These are phyloP conservation scores for Chitala chitala DNA, from an alignment of 2,113 vertebrate genomes.

Conservation along the genomic window DNA sequence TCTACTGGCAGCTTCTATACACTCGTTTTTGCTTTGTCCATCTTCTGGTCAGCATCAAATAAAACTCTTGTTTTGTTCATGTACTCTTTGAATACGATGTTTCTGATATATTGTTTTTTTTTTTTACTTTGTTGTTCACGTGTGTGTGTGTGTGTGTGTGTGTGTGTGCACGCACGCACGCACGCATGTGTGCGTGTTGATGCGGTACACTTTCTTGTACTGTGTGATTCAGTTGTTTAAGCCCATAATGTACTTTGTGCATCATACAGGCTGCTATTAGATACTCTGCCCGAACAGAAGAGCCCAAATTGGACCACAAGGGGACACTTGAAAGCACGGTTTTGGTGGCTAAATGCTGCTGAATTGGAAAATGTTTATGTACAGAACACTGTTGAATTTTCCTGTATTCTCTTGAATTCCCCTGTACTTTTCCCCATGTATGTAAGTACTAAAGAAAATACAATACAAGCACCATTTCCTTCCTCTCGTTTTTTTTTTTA, in stretches of 20 bases:
- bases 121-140: constrained; percentile 32
- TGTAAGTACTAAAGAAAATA: constrained; percentile 73
- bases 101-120: constrained; percentile 25
- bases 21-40: neutral
- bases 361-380: constrained; percentile 58
- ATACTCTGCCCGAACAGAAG: constrained; percentile 53
- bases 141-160: constrained; percentile 31
- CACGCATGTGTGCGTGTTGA: neutral
- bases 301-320: constrained; percentile 40
- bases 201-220: constrained; percentile 38
- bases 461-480: constrained; percentile 45
- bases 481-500: constrained; percentile 41
- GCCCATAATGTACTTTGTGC: constrained; percentile 38
- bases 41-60: neutral
- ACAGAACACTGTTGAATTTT: constrained; percentile 66
- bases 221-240: constrained; percentile 39
- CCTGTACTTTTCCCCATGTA: constrained; percentile 67
- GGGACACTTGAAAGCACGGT: constrained; percentile 45
- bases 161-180: neutral
- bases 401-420: constrained; percentile 64
- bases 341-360: constrained; percentile 40
- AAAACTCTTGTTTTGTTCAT: constrained; percentile 10
- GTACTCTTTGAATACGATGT: constrained; percentile 13
- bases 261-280: constrained; percentile 62
- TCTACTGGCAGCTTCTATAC: constrained; percentile 56